phyloP scores from a whole-genome alignment of 2,113 vertebrate species.

The Procapra przewalskii region DNA sequence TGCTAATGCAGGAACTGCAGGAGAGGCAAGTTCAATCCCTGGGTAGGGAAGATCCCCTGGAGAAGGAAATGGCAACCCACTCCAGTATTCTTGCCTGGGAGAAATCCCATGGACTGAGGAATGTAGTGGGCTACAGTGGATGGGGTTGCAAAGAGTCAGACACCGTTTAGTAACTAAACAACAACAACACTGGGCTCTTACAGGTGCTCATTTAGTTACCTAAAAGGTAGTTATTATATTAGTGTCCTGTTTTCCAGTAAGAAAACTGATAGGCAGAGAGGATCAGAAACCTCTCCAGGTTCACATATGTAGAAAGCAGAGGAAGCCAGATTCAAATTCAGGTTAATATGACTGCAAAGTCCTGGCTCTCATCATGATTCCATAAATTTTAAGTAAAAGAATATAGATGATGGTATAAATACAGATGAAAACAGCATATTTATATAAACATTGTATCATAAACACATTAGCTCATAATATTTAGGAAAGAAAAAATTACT shows the following conservation, averaged over 20 bases:
- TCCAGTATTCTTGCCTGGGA: not conserved
- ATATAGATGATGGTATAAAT: not conserved
- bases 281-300: not conserved
- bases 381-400: not conserved
- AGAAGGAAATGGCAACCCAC: not conserved
- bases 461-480: not conserved
- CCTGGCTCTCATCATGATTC: not conserved
- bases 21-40: not conserved
- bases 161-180: not conserved
- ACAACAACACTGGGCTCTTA: not conserved
- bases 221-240: not conserved
- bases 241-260: not conserved
- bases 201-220: not conserved
- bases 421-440: not conserved
- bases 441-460: not conserved
- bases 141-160: not conserved
- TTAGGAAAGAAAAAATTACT: conserved; percentile 71
- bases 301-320: not conserved
- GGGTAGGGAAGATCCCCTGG: not conserved
- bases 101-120: not conserved
- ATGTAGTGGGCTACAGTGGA: not conserved
- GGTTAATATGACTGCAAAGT: not conserved
- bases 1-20: not conserved
- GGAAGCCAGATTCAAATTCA: not conserved
- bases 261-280: not conserved